Evolutionary conservation across 2,888 invertebrate genomes (phyloP).

Genomic region (Lithophane semibrunnea): DNA sequence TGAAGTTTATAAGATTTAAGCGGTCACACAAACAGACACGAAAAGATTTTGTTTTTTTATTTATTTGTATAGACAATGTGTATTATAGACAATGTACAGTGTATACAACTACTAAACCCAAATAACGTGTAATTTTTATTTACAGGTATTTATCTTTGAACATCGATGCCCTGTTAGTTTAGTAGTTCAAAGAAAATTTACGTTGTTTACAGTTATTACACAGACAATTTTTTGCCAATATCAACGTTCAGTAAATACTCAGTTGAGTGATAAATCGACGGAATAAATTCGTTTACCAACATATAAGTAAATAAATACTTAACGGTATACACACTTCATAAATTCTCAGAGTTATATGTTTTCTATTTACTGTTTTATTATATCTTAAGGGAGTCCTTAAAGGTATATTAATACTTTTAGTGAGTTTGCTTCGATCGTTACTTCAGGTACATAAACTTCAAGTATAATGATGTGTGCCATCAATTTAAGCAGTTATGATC

Average conservation of each 20-base stretch:
- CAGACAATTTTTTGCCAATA: not conserved
- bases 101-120: no score
- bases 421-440: slow-evolving; percentile 1
- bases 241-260: not conserved
- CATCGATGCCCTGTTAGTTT: not conserved
- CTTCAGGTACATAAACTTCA: not conserved
- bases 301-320: slow-evolving; percentile 10
- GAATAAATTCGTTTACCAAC: slow-evolving; percentile 12
- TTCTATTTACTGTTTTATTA: slow-evolving; percentile 19
- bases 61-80: no score
- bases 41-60: no score
- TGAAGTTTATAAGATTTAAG: no score
- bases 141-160: not conserved
- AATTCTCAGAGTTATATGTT: not conserved
- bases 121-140: no score
- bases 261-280: slow-evolving; percentile 2
- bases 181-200: not conserved
- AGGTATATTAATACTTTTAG: not conserved
- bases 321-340: slow-evolving; percentile 20
- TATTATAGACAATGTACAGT: no score
- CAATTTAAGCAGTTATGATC: not conserved
- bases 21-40: no score
- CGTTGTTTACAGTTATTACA: not conserved
- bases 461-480: not conserved
- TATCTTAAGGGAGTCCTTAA: slow-evolving; percentile 21